These are phyloP conservation scores for Lycia hirtaria DNA, from an alignment of 2,888 invertebrate species.

Conservation along the genomic window DNA sequence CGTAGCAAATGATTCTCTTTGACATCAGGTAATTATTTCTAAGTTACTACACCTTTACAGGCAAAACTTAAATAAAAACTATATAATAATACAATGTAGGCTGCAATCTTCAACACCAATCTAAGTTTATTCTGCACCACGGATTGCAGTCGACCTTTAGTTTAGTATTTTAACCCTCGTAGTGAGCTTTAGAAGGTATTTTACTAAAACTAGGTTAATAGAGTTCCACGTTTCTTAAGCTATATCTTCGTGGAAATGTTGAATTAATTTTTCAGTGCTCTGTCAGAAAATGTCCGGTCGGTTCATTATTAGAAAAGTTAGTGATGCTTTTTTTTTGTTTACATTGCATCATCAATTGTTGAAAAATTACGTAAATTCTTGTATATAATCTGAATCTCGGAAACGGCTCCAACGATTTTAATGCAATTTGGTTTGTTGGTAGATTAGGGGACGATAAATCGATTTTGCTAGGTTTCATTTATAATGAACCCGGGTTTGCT, in stretches of 20 bases:
- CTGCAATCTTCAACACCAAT: slow-evolving; percentile 56
- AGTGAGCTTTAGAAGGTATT: slow-evolving; percentile 34
- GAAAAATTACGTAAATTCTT: too few relatives aligned
- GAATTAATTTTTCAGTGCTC: slow-evolving; percentile 8
- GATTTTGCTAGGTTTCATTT: too few relatives aligned
- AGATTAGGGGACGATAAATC: too few relatives aligned
- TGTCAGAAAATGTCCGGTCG: background rate
- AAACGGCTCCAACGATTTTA: too few relatives aligned
- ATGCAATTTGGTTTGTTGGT: too few relatives aligned
- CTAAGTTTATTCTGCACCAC: slow-evolving; percentile 62
- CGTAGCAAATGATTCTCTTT: too few relatives aligned
- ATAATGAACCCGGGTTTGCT: too few relatives aligned
- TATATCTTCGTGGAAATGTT: slow-evolving; percentile 16
- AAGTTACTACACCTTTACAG: too few relatives aligned
- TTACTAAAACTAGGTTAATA: slow-evolving; percentile 44
- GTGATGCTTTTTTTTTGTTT: background rate
- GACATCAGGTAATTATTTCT: too few relatives aligned
- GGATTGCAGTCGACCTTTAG: slow-evolving; percentile 50
- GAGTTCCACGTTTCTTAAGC: slow-evolving; percentile 18
- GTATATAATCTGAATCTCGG: too few relatives aligned
- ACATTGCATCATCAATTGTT: too few relatives aligned
- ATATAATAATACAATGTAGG: slow-evolving; percentile 49
- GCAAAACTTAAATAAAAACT: slow-evolving; percentile 3
- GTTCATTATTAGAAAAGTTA: background rate
- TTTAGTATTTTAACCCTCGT: slow-evolving; percentile 52